Base-by-base conservation (phyloP, 37 sponge, comb jelly and placozoan species). In the Cladorhizidae sp. region DNA sequence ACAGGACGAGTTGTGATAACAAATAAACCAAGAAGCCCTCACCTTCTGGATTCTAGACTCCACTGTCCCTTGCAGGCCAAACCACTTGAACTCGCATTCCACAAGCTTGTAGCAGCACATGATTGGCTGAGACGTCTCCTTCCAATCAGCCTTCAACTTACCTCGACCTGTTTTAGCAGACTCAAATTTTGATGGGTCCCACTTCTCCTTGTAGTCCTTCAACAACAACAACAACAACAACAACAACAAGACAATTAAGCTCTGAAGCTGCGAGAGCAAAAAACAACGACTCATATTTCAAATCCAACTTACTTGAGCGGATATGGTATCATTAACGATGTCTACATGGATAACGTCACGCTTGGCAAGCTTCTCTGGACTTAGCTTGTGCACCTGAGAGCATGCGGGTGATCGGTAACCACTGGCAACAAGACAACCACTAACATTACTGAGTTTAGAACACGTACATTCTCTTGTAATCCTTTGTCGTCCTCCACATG, bases 41-140 rank as follows among this genome's bases (percentile, higher is more conserved):
- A 89, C 94, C 72, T 94, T 93, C 54, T 83, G 84, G 54, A 90
- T 90, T 39, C 91, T 73, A 21, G 74, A 73, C 68, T 97, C 98
- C 64, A 95, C 95, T 41, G 76, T 74, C 0, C 85, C 79, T 64
- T 94, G 95, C 12, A 97, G 75, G 14, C 95, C 93, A 71, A 88
- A 92, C 98, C 98, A 97, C 72, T 88, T 89, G 77, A 97, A 97
- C 82, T 97, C 95, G 41, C 90, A 86, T 15, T 57, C 75, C 57
- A 97, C 95, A 45, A 97, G 91, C 79, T 97, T 97, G 89, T 97
- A 97, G 41, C 88, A 87, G 70, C 95, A 95, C 98, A 97, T 97
- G 54, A 35, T 22, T 25, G 74, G 77, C 9, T 70, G 33, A 29
- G 72, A 38, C 11, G 80, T 87, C 70, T 86, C 83, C 85, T 90